Conservation (phyloP, 2,888 invertebrate genomes). For the Cheilosia urbana region DNA sequence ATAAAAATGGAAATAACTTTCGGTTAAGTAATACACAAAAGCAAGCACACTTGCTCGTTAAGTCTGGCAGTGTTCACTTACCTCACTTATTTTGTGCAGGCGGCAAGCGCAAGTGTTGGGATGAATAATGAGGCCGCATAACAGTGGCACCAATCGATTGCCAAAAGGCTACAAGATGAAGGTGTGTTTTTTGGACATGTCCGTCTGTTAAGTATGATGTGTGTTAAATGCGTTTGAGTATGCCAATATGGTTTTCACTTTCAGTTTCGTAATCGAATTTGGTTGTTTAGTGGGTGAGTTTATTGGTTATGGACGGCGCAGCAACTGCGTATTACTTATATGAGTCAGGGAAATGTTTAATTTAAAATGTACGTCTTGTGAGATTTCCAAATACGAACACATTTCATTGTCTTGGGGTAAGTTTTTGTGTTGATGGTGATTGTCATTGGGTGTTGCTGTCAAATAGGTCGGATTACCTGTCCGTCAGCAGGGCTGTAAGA, state of each 20-base stretch:
- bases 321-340: neutral
- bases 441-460: too few species aligned
- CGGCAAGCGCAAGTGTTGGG: conserved; percentile 66
- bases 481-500: too few species aligned
- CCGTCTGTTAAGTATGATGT: neutral
- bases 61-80: conserved; percentile 65
- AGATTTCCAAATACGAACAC: neutral
- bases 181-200: conserved; percentile 33
- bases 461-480: too few species aligned
- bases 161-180: conserved; percentile 15
- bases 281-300: neutral
- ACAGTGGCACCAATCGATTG: conserved; percentile 34
- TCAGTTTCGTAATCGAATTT: conserved; percentile 17
- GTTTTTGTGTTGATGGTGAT: too few species aligned
- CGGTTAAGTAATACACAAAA: conserved; percentile 57
- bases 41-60: conserved; percentile 60
- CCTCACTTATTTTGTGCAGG: conserved; percentile 35
- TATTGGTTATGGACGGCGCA: conserved; percentile 10
- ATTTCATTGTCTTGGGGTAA: too few species aligned
- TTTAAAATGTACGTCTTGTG: neutral
- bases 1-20: conserved; percentile 55
- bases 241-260: conserved; percentile 15
- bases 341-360: neutral
- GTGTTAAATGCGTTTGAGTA: neutral
- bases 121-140: conserved; percentile 62